Conservation (phyloP, 2,113 vertebrate species). For the Corvus cornix region DNA sequence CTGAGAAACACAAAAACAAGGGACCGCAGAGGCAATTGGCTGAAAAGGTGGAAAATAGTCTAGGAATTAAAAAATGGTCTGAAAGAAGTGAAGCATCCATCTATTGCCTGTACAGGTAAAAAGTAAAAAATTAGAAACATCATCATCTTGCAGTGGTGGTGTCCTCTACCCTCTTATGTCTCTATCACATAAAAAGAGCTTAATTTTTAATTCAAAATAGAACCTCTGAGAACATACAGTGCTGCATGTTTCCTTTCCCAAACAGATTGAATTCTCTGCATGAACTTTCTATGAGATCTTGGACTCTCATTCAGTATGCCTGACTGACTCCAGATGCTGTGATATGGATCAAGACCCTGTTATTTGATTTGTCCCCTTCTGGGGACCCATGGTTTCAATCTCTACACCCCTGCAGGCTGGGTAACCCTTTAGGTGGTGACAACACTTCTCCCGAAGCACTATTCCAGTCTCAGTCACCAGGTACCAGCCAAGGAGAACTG, state of each 20-base stretch:
- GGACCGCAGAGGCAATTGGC: not conserved
- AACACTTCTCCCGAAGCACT: not conserved
- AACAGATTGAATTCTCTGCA: not conserved
- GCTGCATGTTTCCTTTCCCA: not conserved
- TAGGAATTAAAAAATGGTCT: not conserved
- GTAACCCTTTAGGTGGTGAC: not conserved
- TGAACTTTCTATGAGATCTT: not conserved
- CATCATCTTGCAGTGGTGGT: not conserved
- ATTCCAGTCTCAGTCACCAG: not conserved
- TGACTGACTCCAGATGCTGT: not conserved
- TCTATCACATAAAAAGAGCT: not conserved
- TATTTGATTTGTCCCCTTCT: not conserved
- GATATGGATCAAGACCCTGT: not conserved
- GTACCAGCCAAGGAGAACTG: not conserved
- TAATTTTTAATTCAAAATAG: not conserved
- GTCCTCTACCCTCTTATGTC: not conserved
- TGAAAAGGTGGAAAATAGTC: not conserved
- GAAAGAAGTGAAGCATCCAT: not conserved
- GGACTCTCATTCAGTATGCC: not conserved
- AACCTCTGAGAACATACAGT: not conserved
- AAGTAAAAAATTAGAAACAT: not conserved
- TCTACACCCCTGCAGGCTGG: not conserved
- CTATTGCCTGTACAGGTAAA: not conserved
- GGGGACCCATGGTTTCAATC: accelerated
- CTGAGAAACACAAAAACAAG: not conserved